A percentile compares a stretch with the other conserved stretches of the same genome.
Evolutionary conservation across 2,888 invertebrate species (phyloP).

Genomic region (Terebella lapidaria): DNA sequence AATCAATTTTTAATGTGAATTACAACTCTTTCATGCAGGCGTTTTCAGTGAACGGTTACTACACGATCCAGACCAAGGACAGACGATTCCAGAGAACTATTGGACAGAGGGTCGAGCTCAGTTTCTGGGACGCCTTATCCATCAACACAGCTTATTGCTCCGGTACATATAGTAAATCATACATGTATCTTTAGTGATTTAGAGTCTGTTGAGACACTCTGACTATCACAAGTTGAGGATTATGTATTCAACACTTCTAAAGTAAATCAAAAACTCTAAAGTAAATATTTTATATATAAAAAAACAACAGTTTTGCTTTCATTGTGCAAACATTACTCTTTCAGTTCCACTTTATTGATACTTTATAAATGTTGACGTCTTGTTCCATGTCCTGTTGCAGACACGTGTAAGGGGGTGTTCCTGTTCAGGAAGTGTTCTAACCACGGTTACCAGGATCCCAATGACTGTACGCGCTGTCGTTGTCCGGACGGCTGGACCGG

Average conservation of each 20-base stretch:
- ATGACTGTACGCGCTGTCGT: background rate
- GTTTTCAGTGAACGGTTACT: background rate
- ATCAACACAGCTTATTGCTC: background rate
- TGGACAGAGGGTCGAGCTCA: slow-evolving; percentile 1
- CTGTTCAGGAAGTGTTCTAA: background rate
- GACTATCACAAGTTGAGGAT: background rate
- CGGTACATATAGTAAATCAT: background rate
- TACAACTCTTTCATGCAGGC: no score
- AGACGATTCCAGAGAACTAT: background rate
- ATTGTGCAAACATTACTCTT: no score
- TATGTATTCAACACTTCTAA: background rate
- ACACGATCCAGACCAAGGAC: background rate
- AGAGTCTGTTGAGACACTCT: no score
- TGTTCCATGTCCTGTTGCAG: background rate
- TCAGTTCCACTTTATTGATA: no score
- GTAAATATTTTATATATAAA: no score
- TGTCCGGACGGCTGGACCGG: slow-evolving; percentile 1
- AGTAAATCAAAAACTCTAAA: background rate
- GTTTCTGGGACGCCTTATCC: background rate
- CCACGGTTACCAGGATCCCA: slow-evolving; percentile 1
- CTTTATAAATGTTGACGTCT: no score
- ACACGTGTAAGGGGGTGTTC: background rate
- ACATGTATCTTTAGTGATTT: background rate
- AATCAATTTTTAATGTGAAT: no score
- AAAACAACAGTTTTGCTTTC: no score